Conservation (phyloP, 2,113 vertebrate species). For the Cephalopholis sonnerati region DNA sequence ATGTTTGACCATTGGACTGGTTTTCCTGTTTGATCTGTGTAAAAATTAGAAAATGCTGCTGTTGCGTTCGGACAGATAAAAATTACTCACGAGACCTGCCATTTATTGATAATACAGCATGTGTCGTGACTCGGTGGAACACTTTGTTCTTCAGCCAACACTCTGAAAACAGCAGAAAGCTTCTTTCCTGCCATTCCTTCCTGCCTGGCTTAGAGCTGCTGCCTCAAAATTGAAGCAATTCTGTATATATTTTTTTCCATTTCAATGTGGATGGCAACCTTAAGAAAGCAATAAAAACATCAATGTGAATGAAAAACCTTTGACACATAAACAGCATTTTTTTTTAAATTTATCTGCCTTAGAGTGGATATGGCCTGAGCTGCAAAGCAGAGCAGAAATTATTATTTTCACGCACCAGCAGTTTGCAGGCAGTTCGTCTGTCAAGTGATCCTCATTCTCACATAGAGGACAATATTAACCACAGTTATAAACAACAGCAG, state of each 20-base stretch:
- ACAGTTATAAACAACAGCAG: neutral
- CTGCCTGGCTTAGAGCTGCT: neutral
- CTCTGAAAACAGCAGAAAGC: slow-evolving; percentile 4
- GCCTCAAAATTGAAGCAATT: neutral
- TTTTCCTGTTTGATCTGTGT: no score
- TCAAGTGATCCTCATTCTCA: neutral
- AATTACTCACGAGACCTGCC: neutral
- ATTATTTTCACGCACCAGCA: neutral
- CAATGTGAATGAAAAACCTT: neutral
- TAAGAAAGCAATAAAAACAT: neutral
- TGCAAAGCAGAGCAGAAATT: neutral
- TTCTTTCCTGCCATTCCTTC: neutral
- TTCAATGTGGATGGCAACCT: neutral
- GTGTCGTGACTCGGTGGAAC: neutral
- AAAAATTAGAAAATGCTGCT: no score
- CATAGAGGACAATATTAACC: neutral
- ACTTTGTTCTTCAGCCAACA: slow-evolving; percentile 10
- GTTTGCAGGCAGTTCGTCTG: neutral
- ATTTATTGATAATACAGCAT: neutral
- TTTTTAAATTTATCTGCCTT: slow-evolving; percentile 16
- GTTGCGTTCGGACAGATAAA: no score
- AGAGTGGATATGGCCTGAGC: neutral
- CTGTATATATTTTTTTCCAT: neutral
- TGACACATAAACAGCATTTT: neutral
- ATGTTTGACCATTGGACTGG: slow-evolving; percentile 9